Percentiles rank a stretch among this genome's conserved stretches.
Conservation (phyloP, 2,113 vertebrate species). For the Larimichthys crocea region DNA sequence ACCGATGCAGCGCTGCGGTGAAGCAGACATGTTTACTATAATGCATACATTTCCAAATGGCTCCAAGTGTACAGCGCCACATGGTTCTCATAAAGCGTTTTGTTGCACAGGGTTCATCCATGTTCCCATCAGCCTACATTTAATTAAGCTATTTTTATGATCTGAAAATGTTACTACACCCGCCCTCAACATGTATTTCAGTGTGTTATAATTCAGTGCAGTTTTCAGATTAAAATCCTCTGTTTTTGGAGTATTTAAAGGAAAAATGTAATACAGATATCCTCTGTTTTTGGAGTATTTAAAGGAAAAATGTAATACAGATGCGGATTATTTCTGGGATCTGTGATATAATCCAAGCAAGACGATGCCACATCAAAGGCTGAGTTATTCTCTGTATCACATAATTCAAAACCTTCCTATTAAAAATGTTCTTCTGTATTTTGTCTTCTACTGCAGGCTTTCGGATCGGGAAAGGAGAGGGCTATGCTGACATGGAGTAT, state of each 20-base stretch:
- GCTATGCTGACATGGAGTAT: constrained; percentile 95
- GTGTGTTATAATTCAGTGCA: neutral
- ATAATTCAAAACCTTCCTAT: neutral
- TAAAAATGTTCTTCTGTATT: neutral
- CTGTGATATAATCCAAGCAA: neutral
- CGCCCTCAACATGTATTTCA: neutral
- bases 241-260: neutral
- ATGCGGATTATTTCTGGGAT: constrained; percentile 13
- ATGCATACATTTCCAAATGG: constrained; percentile 29
- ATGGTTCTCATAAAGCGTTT: constrained; percentile 41
- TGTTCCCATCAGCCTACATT: constrained; percentile 19
- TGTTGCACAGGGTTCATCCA: constrained; percentile 3
- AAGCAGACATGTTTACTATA: constrained; percentile 50
- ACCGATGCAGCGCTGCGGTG: constrained; percentile 23
- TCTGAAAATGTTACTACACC: constrained; percentile 16
- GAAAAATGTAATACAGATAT: constrained; percentile 13
- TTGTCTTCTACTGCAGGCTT: constrained; percentile 83
- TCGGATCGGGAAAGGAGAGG: constrained; percentile 97
- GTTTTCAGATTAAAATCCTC: constrained; percentile 3
- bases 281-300: neutral
- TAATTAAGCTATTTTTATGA: constrained; percentile 20
- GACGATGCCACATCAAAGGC: neutral
- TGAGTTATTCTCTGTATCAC: neutral
- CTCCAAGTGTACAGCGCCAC: neutral
- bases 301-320: constrained; percentile 5